These are phyloP conservation scores for Caiman crocodilus DNA, from an alignment of 2,797 vertebrate genomes.

Conservation along the genomic window DNA sequence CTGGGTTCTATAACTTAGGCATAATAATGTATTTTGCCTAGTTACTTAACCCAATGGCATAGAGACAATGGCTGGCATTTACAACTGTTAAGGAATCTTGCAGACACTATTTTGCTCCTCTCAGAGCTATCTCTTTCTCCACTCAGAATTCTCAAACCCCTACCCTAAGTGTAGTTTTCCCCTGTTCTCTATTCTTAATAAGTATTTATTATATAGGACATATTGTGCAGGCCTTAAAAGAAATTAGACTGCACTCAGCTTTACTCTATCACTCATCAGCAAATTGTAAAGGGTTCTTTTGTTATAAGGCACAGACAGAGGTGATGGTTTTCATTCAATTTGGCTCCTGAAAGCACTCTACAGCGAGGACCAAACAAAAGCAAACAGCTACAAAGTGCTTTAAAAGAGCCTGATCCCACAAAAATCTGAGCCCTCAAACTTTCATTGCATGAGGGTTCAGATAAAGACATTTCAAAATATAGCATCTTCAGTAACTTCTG, in stretches of 20 bases:
- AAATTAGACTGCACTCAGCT: neutral
- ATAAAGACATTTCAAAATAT: no score
- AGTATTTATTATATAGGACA: neutral
- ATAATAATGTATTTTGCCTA: neutral
- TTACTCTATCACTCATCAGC: neutral
- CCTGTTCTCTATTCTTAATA: neutral
- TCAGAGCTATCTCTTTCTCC: neutral
- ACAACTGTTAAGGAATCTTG: neutral
- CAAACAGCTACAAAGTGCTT: no score
- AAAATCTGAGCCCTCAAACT: no score
- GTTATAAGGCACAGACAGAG: neutral
- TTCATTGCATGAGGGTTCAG: no score
- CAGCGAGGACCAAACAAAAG: no score
- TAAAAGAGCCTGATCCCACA: no score
- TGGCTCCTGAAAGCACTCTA: no score
- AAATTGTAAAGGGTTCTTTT: neutral
- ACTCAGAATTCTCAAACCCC: neutral
- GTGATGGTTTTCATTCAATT: neutral
- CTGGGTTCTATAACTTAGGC: neutral
- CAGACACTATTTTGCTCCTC: neutral
- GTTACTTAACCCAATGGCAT: neutral
- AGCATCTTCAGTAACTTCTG: no score
- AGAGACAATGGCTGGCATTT: neutral
- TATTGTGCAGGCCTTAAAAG: neutral
- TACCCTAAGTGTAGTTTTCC: neutral